These are phyloP conservation scores for Nymphalis polychloros DNA, from an alignment of 2,888 invertebrate genomes.

Conservation along the genomic window DNA sequence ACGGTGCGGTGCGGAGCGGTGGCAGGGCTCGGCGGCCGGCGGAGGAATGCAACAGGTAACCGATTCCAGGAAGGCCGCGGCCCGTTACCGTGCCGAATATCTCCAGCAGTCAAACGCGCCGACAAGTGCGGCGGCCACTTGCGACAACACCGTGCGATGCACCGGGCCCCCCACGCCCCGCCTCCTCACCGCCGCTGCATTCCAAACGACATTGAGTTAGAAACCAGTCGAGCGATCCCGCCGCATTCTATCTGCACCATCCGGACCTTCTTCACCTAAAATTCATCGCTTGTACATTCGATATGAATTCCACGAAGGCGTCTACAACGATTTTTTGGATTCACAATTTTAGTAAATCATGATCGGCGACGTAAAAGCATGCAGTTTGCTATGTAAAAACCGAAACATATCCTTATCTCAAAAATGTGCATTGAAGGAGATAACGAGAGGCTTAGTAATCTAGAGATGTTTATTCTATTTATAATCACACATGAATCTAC, in stretches of 20 bases:
- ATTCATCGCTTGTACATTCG: slow-evolving; percentile 44
- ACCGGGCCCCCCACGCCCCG: slow-evolving; percentile 53
- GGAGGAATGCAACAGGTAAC: slow-evolving; percentile 81
- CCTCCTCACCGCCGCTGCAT: slow-evolving; percentile 58
- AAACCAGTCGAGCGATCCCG: slow-evolving; percentile 73
- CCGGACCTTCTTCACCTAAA: slow-evolving; percentile 49
- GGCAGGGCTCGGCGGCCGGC: slow-evolving; percentile 63
- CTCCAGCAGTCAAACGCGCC: slow-evolving; percentile 80
- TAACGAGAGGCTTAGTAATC: neutral
- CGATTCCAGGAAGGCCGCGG: slow-evolving; percentile 81
- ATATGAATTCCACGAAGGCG: slow-evolving; percentile 43
- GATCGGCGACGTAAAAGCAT: slow-evolving; percentile 15
- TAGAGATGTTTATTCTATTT: neutral
- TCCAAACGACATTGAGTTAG: slow-evolving; percentile 78
- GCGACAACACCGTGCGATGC: slow-evolving; percentile 76
- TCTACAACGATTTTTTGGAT: slow-evolving; percentile 37
- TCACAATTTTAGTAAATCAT: slow-evolving; percentile 30
- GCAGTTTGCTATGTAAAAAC: slow-evolving; percentile 1
- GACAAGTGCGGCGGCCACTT: slow-evolving; percentile 80
- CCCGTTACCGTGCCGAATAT: slow-evolving; percentile 82
- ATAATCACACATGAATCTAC: neutral
- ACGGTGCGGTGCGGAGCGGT: slow-evolving; percentile 39
- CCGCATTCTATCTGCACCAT: slow-evolving; percentile 65
- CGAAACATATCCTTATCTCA: slow-evolving; percentile 2
- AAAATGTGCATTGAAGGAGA: slow-evolving; percentile 5